These are phyloP conservation scores for Drosophila robusta DNA, from an alignment of 2,888 invertebrate species.

Conservation along the genomic window DNA sequence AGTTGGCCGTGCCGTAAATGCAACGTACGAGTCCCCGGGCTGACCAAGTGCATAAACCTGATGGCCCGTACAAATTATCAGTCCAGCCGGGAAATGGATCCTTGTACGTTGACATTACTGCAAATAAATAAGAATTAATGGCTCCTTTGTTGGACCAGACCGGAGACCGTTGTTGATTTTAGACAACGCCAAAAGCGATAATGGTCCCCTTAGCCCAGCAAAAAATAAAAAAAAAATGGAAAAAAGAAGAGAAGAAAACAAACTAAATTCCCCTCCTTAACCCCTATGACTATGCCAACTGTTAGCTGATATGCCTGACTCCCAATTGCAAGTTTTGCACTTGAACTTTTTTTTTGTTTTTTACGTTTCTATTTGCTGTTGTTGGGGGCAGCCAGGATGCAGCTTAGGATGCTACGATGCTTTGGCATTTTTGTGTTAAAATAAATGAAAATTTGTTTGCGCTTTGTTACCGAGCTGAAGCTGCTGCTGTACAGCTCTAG, in stretches of 20 bases:
- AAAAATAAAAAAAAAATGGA: not conserved
- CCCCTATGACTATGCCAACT: constrained; percentile 24
- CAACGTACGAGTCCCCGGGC: constrained; percentile 84
- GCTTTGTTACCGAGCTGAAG: constrained; percentile 67
- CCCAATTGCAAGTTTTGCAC: constrained; percentile 74
- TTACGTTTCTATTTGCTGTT: constrained; percentile 25
- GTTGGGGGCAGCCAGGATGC: constrained; percentile 46
- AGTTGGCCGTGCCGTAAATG: constrained; percentile 83
- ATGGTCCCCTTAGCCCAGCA: constrained; percentile 41
- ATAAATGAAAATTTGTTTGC: constrained; percentile 80
- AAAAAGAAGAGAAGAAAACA: not conserved
- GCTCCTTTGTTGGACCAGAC: constrained; percentile 58
- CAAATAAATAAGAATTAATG: constrained; percentile 83
- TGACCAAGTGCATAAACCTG: constrained; percentile 85
- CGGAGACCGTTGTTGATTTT: constrained; percentile 55
- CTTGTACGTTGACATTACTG: constrained; percentile 85
- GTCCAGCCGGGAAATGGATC: constrained; percentile 85
- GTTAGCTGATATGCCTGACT: constrained; percentile 73
- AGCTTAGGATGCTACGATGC: constrained; percentile 61
- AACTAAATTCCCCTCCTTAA: not conserved
- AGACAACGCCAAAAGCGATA: constrained; percentile 71
- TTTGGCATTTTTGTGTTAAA: constrained; percentile 81
- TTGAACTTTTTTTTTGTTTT: constrained; percentile 61
- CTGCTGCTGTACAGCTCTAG: constrained; percentile 14
- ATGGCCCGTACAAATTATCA: constrained; percentile 85